Conservation (phyloP, 2,888 invertebrate genomes). For the Watsonalla binaria region DNA sequence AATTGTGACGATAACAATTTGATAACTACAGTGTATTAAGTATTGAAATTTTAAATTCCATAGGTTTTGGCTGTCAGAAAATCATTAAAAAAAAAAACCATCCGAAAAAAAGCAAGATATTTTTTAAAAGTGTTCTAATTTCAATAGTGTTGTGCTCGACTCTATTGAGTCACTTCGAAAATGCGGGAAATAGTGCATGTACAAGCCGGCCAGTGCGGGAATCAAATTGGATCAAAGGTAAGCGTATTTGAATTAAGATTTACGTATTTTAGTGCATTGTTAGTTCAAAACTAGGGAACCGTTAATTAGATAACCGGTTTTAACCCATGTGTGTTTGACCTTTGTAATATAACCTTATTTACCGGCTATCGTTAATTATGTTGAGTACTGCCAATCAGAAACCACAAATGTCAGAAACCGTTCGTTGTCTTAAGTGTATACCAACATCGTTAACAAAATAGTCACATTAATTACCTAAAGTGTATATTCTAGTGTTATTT, state of each 20-base stretch:
- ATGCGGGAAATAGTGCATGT: constrained; percentile 98
- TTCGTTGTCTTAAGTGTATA: no score
- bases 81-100: not conserved
- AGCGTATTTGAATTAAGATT: constrained; percentile 9
- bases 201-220: constrained; percentile 96
- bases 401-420: no score
- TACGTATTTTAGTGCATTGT: not conserved
- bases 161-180: constrained; percentile 16
- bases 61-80: not conserved
- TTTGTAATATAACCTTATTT: no score
- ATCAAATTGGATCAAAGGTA: constrained; percentile 96
- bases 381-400: no score
- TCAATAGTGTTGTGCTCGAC: not conserved
- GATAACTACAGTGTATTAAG: not conserved
- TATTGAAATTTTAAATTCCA: not conserved
- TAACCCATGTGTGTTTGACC: no score
- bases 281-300: no score
- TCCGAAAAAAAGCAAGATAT: not conserved
- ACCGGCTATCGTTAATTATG: no score
- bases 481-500: no score
- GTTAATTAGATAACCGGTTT: no score
- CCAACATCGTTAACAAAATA: no score
- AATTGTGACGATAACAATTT: not conserved
- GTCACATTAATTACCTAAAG: no score
- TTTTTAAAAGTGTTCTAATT: not conserved